phyloP scores from a whole-genome alignment of 2,888 invertebrate genomes.

The Eristalinus aeneus region DNA sequence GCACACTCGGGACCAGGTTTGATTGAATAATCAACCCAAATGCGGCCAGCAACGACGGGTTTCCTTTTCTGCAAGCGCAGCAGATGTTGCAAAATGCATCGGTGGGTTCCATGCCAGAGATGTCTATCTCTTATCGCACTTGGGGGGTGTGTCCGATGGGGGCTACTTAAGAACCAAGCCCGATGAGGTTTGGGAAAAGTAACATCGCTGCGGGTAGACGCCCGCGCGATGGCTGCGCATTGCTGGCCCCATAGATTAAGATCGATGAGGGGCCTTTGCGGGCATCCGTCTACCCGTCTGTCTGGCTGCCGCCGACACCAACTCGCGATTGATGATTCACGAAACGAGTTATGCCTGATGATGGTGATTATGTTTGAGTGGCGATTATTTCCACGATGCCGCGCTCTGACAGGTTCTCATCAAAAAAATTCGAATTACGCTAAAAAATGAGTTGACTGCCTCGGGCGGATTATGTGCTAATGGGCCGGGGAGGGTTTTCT shows the following conservation, averaged over 20 bases:
- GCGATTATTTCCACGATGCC: conserved; percentile 40
- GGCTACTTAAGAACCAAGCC: neutral
- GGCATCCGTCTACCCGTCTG: conserved; percentile 32
- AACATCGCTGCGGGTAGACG: conserved; percentile 1
- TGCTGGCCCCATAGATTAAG: neutral
- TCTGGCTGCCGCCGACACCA: conserved; percentile 28
- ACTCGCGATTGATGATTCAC: conserved; percentile 59
- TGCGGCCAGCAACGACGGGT: conserved; percentile 24
- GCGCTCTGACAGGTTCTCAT: conserved; percentile 56
- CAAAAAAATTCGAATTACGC: conserved; percentile 30
- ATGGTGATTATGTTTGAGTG: conserved; percentile 50
- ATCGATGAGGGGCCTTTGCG: conserved; percentile 13
- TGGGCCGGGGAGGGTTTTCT: conserved; percentile 21
- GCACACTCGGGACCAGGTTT: conserved; percentile 21
- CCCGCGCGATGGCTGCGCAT: neutral
- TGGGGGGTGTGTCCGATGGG: neutral
- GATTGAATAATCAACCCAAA: conserved; percentile 51
- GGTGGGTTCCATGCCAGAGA: neutral
- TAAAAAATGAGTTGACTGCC: conserved; percentile 6
- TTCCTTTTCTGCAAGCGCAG: conserved; percentile 12
- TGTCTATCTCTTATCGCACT: neutral
- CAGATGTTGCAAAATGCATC: conserved; percentile 30
- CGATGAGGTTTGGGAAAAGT: conserved; percentile 33
- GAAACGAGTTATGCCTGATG: conserved; percentile 57
- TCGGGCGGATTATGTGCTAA: conserved; percentile 22